Evolutionary conservation across 2,888 invertebrate genomes (phyloP), one percentile per base, ranked within the genome.

Genomic region (Hydrotaea diabolus): DNA sequence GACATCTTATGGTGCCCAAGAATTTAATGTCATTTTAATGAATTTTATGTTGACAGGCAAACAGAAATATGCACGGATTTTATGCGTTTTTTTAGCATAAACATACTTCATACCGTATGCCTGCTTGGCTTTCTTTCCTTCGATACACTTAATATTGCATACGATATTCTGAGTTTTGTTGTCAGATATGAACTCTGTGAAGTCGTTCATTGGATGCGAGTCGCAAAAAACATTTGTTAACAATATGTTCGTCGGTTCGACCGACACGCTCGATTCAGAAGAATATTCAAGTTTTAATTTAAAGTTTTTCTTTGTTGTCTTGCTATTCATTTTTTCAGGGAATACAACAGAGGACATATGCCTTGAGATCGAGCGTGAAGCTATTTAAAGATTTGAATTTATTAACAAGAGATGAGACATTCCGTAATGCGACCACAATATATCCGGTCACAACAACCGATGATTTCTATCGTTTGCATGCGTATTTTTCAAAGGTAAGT

Each of bases 391-490:
- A 93, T 89, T 93, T 94, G 23, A 91, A 91, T 83, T 84, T 89
- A 7, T 86, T 93, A 77, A 89, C 91, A 73, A 90, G 91, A 78
- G 91, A 93, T 84, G 88, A 91, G 46, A 88, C 93, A 11, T 94
- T 95, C 87, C 93, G 93, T 62, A 92, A 93, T 79, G 94, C 95
- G 0, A 93, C 96, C 53, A 94, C 95, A 1, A 93, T 96, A 72
- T 94, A 94, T 91, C 96, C 96, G 0, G 93, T 96, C 53, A 91
- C 93, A 59, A 93, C 94, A 86, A 93, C 94, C n/a, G 93, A 93
- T 64, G 93, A 94, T 87, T 94, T 95, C 89, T 95, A 95, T 91
- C 94, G 94, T 84, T 93, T 97, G 80, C 96, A 97, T 91, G 94
- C 95, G 0, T 95, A 95, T 90, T 95, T 95, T 88, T 94, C 96